Base-by-base conservation (phyloP, 2,797 vertebrate genomes). In the Falco cherrug region DNA sequence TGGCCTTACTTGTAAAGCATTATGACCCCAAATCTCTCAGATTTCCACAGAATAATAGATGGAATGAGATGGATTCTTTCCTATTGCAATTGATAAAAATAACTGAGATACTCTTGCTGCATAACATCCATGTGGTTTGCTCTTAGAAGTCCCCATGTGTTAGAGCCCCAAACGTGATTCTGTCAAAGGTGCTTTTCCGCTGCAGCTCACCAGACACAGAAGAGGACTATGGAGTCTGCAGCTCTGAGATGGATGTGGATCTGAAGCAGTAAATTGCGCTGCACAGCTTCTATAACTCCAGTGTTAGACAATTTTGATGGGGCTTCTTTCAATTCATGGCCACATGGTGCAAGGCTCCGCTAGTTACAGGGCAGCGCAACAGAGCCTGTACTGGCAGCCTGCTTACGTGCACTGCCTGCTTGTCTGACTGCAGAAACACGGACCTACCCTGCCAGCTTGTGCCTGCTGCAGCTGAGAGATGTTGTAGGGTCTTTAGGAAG, bases 191-290 rank as follows among this genome's bases (percentile, higher is more conserved):
- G 4, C 20, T 64, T 57, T 29, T 56, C 33, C 84, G 48, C 61
- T 53, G 39, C 48, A 82, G 43, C 45, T 53, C 64, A 56, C 26
- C 47, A 68, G 61, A 11, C 26, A 68, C 41, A n/a, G 47, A 65
- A 54, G 37, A 70, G 21, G 5, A 13, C 7, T 0, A 0, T 37
- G 37, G 21, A 9, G 8, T 51, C 37, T 37, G 39, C 39, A 31
- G 5, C 12, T 59, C 29, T 37, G 39, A 47, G 18, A 13, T 75
- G 61, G 21, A 53, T 1, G 6, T 19, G 21, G 11, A 33, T n/a
- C 43, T 53, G 50, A 16, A 13, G n/a, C 33, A 51, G 29, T 51
- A 63, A 63, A 22, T 13, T 0, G 1, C 48, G 26, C 21, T 63
- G 69, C 14, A 18, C 8, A 12, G 15, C 17, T 69, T 79, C 43